These are phyloP conservation scores for Biston stratarius DNA, from an alignment of 2,888 invertebrate genomes.

Conservation along the genomic window DNA sequence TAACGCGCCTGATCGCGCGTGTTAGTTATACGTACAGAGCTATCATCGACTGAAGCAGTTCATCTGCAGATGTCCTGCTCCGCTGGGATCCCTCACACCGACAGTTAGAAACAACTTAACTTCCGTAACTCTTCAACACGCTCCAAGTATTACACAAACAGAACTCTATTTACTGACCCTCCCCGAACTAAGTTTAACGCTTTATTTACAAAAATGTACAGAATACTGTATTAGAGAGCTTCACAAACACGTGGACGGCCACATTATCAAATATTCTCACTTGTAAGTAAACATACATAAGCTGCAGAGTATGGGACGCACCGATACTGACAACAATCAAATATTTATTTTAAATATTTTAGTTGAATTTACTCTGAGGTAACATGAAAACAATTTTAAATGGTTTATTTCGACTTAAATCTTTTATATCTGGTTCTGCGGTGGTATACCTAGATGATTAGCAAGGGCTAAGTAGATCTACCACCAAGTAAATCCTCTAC, in stretches of 20 bases:
- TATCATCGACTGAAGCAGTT: not conserved
- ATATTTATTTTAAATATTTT: too few relatives aligned
- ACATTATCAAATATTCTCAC: conserved; percentile 39
- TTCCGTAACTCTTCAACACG: conserved; percentile 51
- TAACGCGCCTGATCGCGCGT: too few relatives aligned
- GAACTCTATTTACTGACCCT: conserved; percentile 59
- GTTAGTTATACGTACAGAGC: too few relatives aligned
- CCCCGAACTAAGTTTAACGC: conserved; percentile 49
- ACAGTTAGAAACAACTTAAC: conserved; percentile 44
- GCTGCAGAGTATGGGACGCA: too few relatives aligned
- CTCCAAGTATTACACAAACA: conserved; percentile 58
- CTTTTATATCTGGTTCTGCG: too few relatives aligned
- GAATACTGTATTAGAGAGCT: conserved; percentile 56
- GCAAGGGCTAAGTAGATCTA: too few relatives aligned
- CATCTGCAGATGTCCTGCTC: not conserved
- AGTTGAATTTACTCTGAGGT: not conserved
- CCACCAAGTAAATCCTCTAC: too few relatives aligned
- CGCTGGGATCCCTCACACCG: conserved; percentile 19
- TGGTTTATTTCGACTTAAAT: too few relatives aligned
- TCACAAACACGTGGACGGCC: conserved; percentile 51
- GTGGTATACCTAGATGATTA: too few relatives aligned
- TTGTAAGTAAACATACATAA: not conserved
- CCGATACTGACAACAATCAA: not conserved
- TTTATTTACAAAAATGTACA: conserved; percentile 53
- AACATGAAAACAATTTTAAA: too few relatives aligned